Evolutionary conservation across 2,113 vertebrate species (phyloP).

Genomic region (Nesoenas mayeri): DNA sequence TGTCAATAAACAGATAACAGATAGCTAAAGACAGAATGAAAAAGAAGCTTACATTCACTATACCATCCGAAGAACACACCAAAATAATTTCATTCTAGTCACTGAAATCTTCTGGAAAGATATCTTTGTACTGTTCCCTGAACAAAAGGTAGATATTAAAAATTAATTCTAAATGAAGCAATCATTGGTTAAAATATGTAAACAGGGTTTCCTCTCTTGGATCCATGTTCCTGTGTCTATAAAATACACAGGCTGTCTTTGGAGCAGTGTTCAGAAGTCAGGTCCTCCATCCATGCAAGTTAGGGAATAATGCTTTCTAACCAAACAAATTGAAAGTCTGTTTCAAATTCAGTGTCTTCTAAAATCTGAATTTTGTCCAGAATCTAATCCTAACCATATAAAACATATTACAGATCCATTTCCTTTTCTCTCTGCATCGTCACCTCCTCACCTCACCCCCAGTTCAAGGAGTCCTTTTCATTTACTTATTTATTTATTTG

Average conservation of each 20-base stretch:
- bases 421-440: not conserved
- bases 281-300: not conserved
- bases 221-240: not conserved
- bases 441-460: rapidly evolving
- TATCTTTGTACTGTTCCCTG: not conserved
- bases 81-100: not conserved
- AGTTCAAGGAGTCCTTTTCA: not conserved
- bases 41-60: not conserved
- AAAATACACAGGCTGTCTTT: not conserved
- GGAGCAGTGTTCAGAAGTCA: not conserved
- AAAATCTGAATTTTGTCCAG: not conserved
- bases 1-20: not conserved
- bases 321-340: not conserved
- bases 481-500: not conserved
- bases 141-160: not conserved
- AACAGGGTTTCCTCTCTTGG: not conserved
- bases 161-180: not conserved
- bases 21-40: not conserved
- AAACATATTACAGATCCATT: not conserved
- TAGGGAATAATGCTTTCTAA: not conserved
- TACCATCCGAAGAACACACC: not conserved
- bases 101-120: not conserved
- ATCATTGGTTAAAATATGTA: not conserved
- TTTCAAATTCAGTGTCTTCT: not conserved
- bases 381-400: not conserved